phyloP scores from a whole-genome alignment of 1,140 invertebrate genomes.

The Aphelenchoides besseyi region DNA sequence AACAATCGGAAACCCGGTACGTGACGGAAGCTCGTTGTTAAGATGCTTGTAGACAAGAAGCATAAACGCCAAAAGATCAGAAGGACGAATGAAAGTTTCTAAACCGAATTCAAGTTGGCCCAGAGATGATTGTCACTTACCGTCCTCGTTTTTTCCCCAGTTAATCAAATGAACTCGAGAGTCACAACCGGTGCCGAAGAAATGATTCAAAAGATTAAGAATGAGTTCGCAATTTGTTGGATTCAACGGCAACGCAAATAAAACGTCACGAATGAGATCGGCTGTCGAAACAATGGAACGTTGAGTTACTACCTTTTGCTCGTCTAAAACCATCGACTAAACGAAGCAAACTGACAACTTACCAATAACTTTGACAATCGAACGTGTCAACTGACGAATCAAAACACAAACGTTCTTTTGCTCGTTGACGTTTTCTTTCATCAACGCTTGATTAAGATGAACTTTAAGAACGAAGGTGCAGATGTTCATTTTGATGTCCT shows the following conservation, averaged over 20 bases:
- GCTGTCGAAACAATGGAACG: background rate
- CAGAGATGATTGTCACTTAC: no score
- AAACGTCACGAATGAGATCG: background rate
- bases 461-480: background rate
- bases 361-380: background rate
- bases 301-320: background rate
- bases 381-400: background rate
- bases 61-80: background rate
- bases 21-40: background rate
- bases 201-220: background rate
- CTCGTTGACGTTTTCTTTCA: background rate
- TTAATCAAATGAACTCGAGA: background rate
- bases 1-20: background rate
- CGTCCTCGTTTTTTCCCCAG: background rate
- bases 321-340: background rate
- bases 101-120: no score
- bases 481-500: background rate
- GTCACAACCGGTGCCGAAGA: background rate
- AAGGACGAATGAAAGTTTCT: background rate
- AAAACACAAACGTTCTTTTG: background rate
- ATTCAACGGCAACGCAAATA: slow-evolving; percentile 2
- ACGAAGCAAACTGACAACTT: background rate
- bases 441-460: background rate
- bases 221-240: background rate
- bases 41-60: background rate